These are phyloP conservation scores for Callipepla squamata DNA, from an alignment of 2,113 vertebrate species.

Conservation along the genomic window DNA sequence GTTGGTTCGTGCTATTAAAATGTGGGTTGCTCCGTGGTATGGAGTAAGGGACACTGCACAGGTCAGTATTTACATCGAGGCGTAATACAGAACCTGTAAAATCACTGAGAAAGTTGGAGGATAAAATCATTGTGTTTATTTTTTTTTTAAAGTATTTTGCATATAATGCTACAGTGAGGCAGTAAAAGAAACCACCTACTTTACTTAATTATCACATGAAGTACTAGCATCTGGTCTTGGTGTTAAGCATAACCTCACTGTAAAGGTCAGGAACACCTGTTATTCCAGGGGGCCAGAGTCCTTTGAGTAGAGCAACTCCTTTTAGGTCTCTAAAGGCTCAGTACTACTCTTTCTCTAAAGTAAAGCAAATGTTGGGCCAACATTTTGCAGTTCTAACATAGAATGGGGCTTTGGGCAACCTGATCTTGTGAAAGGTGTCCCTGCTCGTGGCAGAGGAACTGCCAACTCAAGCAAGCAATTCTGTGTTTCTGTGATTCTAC, in stretches of 20 bases:
- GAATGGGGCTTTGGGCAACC: neutral
- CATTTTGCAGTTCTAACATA: neutral
- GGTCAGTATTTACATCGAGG: conserved; percentile 91
- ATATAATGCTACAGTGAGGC: neutral
- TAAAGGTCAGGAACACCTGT: neutral
- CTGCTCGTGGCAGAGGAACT: neutral
- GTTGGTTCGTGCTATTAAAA: conserved; percentile 98
- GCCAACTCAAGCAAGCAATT: neutral
- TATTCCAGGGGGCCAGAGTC: neutral
- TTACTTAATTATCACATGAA: neutral
- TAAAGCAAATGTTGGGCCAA: neutral
- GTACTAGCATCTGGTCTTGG: neutral
- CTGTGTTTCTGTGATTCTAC: neutral
- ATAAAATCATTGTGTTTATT: neutral
- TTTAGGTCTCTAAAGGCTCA: neutral
- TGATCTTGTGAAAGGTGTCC: neutral
- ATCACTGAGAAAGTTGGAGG: conserved; percentile 84
- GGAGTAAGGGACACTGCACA: conserved; percentile 88
- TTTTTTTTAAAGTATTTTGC: neutral
- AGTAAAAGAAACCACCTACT: neutral
- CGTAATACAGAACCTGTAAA: conserved; percentile 97
- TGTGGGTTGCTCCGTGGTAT: conserved; percentile 95
- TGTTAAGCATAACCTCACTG: neutral
- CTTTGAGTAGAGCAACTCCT: neutral
- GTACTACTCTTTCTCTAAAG: neutral